Evolutionary conservation across 2,113 vertebrate species (phyloP), one percentile per base, ranked within the genome.

Genomic region (Catagonus wagneri): DNA sequence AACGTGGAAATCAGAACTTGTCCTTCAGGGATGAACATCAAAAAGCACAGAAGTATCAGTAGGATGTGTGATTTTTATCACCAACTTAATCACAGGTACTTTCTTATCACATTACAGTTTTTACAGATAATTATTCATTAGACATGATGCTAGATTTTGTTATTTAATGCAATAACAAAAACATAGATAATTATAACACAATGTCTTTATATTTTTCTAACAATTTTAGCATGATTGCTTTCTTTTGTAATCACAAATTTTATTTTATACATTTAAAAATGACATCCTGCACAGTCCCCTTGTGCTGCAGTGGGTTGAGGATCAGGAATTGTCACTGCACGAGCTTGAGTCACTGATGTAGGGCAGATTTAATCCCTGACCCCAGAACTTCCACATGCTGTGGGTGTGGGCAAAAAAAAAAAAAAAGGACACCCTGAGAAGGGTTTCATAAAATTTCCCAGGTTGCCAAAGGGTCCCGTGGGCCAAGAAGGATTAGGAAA

Each of bases 121-220:
- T 63, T 80, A 14, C 69, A 86, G 20, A 78, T 44, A 69, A 72
- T 56, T 39, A 83, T 88, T 85, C 86, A 56, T 71, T 52, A 68
- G 16, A 39, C 16, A 68, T 25, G 58, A 22, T 23, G 29, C 6
- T 90, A 66, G 6, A 54, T 50, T 66, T 86, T 80, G 6, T 39
- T 83, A 83, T 83, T 68, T 71, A 69, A 29, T 90, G 16, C 6
- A 68, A 39, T 80, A 83, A 52, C 11, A 66, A 88, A 63, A 72
- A 72, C 3, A n/a, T n/a, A 22, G 19, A 50, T 58, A 63, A 69
- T 87, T 84, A 44, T 83, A 94, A 36, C 8, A 50, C 7, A n/a
- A 25, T 22, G 50, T 54, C 6, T 39, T 95, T 90, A 54, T 58
- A 34, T 63, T 92, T 95, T 94, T 29, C 56, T 63, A 84, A 66